Percentiles rank a stretch among this genome's conserved stretches.
Evolutionary conservation across 2,797 vertebrate genomes (phyloP).

Genomic region (Bryconaethiops microstoma): DNA sequence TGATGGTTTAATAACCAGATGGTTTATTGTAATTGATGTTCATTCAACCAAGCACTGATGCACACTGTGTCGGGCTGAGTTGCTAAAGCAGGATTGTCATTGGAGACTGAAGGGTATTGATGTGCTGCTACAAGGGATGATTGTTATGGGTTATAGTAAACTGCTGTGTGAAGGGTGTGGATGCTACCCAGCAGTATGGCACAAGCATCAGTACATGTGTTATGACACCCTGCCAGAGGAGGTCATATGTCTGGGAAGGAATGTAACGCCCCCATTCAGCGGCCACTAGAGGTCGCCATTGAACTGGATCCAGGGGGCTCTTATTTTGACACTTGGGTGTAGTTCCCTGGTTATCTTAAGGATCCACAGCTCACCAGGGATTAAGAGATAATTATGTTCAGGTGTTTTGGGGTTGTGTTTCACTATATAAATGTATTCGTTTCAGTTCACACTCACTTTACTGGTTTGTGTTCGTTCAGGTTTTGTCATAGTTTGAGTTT

Average conservation of each 20-base stretch:
- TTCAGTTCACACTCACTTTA: too few species aligned
- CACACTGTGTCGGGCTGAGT: not conserved
- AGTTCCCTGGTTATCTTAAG: too few species aligned
- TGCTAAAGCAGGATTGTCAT: not conserved
- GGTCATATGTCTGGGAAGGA: constrained; percentile 11
- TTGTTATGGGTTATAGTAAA: not conserved
- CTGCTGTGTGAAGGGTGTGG: not conserved
- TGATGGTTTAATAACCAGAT: constrained; percentile 11
- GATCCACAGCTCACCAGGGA: too few species aligned
- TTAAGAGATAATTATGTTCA: too few species aligned
- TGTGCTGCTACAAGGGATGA: not conserved
- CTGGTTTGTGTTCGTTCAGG: too few species aligned
- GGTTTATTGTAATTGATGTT: constrained; percentile 1
- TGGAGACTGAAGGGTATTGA: not conserved
- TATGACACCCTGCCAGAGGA: constrained; percentile 8
- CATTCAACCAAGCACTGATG: constrained; percentile 9
- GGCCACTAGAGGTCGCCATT: too few species aligned
- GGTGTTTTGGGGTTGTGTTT: too few species aligned
- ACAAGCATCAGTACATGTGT: not conserved
- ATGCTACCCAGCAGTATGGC: not conserved
- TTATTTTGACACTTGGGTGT: too few species aligned
- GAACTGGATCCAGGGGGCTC: too few species aligned
- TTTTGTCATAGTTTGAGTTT: too few species aligned
- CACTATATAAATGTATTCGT: too few species aligned
- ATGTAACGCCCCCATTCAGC: too few species aligned